Evolutionary conservation across 2,888 invertebrate genomes (phyloP), one percentile per base, ranked within the genome.

Genomic region (Creontiades dilutus): DNA sequence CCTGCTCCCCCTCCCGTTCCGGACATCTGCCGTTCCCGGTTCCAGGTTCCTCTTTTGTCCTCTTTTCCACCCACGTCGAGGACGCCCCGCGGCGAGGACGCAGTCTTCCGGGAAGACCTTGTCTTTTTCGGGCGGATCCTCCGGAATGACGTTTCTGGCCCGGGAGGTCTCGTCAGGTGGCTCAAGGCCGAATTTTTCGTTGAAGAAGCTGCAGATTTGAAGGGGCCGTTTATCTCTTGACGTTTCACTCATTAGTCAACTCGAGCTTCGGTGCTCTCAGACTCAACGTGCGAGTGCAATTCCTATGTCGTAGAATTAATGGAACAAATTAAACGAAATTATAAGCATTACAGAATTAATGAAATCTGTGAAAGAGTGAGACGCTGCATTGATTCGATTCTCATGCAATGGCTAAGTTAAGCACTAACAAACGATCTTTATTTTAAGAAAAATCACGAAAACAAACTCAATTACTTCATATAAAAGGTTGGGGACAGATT

Each of bases 11-110:
- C 37, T 68, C 86, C 46, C 12, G 52, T 68, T 68, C 86, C 68
- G 75, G 75, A 86, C 86, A 86, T 86, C 86, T 86, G 86, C 86
- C 68, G 27, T 75, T 48, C 86, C 47, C 85, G 52, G 52, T 82
- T 46, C 80, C 46, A 78, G 78, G 78, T 47, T 80, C 82, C 82
- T 52, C 82, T 27, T 48, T 68, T 68, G 68, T 68, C 68, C 19
- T 19, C 68, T 19, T 68, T 68, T 68, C 27, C 27, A 19, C 68
- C 19, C 68, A 19, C 68, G 23, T 27, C 9, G 19, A 19, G 68
- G 23, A 68, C 23, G 27, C 23, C 23, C 19, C 68, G 23, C 68
- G 23, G 23, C n/a, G 68, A 23, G 68, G 23, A 68, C 68, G 68
- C 68, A 9, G n/a, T 78, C 47, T 78, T 78, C 78, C 78, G 78